Base-by-base conservation (phyloP, 2,888 invertebrate genomes). In the Acanthosepion lycidas region DNA sequence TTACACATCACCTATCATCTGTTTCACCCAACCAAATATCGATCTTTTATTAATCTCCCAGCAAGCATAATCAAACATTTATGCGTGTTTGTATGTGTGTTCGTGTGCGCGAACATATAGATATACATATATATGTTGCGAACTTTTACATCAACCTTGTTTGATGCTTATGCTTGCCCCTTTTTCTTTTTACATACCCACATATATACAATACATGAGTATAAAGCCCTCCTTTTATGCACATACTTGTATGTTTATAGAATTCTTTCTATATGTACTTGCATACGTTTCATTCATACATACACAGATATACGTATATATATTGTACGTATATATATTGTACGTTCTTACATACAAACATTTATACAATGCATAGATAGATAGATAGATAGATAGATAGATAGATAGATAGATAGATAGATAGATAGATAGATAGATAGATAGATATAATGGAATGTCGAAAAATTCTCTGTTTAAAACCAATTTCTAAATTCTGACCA, bases 1-100 rank as follows among this genome's bases (percentile, higher is more conserved):
- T 78, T 78, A n/a, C 78, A 78, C 78, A 78, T 78, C 78, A 78
- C 78, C 78, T 78, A 78, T 78, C 78, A 78, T n/a, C 78, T 78
- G n/a, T 78, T 33, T 78, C n/a, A 78, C 33, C n/a, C n/a, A 78
- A n/a, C n/a, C n/a, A 33, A n/a, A n/a, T 33, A 78, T 78, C n/a
- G 78, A 78, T 33, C n/a, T 12, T 12, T 12, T 78, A 78, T 78
- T 78, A 78, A 33, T 78, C 33, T 78, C 78, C 15, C n/a, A 33
- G 12, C 15, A 5, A n/a, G 12, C 78, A 15, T 78, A 78, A 78
- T 78, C 78, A 78, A 23, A 78, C 20, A 78, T 78, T 15, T 15
- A 78, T n/a, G 20, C 15, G 15, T 9, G 20, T 78, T 5, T 78
- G 33, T 9, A 15, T 78, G 20, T 33, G 33, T 12, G 15, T n/a